These are phyloP conservation scores for Poecile atricapillus DNA, from an alignment of 2,113 vertebrate species.

Conservation along the genomic window DNA sequence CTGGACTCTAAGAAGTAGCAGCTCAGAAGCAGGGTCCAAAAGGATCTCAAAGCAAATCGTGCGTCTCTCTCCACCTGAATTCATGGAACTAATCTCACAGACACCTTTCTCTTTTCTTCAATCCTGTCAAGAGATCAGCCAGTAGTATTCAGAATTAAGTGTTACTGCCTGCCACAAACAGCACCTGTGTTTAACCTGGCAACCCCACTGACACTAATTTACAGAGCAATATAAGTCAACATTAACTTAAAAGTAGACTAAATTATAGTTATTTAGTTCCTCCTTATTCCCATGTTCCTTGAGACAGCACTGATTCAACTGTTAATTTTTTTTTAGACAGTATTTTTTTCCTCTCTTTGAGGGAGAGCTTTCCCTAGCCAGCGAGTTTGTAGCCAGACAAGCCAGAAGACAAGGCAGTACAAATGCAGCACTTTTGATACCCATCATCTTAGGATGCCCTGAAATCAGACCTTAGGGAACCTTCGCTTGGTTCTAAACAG, in stretches of 20 bases:
- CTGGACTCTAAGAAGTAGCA: neutral
- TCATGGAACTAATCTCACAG: neutral
- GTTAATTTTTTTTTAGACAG: neutral
- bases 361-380: neutral
- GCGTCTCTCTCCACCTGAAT: neutral
- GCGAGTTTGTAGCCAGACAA: neutral
- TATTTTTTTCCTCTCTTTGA: neutral
- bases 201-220: neutral
- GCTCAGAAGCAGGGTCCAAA: neutral
- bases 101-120: neutral
- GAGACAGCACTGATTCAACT: neutral
- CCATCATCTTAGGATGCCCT: neutral
- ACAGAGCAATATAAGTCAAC: neutral
- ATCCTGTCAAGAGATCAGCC: neutral
- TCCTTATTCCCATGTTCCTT: neutral
- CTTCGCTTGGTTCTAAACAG: neutral
- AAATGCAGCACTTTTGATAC: neutral
- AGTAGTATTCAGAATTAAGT: neutral
- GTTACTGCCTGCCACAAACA: neutral
- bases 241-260: neutral
- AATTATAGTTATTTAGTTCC: neutral
- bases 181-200: neutral
- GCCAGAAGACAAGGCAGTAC: neutral
- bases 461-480: neutral
- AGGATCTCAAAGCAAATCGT: neutral